Percentiles rank a stretch among this genome's conserved stretches.
Conservation (phyloP, 2,113 vertebrate species). For the Sorex araneus region DNA sequence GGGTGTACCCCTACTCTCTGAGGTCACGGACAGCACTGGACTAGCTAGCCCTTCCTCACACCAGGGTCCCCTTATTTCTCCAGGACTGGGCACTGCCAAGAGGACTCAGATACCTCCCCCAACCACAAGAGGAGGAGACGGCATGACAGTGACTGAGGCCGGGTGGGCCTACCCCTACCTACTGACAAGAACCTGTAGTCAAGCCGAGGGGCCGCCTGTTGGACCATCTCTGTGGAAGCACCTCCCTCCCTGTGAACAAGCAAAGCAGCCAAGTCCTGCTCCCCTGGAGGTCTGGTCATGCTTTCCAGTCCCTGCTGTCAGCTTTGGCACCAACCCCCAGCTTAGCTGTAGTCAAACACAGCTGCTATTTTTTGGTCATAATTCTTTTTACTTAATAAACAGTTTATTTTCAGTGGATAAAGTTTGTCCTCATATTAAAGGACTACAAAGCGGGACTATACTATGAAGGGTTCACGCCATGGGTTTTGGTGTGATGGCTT, state of each 20-base stretch:
- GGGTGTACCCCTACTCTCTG: background rate
- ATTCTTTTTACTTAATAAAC: constrained; percentile 77
- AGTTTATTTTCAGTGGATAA: constrained; percentile 68
- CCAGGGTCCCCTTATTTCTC: background rate
- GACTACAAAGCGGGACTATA: background rate
- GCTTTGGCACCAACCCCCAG: background rate
- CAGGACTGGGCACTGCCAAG: constrained; percentile 81
- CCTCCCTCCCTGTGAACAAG: background rate
- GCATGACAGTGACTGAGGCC: constrained; percentile 41
- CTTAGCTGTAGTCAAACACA: too few species aligned
- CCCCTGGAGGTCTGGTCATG: background rate
- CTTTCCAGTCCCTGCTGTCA: background rate
- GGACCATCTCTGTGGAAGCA: too few species aligned
- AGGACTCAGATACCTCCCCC: constrained; percentile 88
- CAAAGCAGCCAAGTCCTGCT: background rate
- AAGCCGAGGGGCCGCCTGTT: background rate
- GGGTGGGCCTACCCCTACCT: background rate
- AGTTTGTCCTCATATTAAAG: background rate
- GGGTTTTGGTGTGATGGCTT: too few species aligned
- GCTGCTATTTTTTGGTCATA: constrained; percentile 38
- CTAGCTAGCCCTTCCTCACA: background rate
- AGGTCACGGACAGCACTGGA: background rate
- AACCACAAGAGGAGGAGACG: constrained; percentile 31
- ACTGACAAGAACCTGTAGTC: too few species aligned
- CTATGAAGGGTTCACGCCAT: background rate